phyloP scores from a whole-genome alignment of 2,113 vertebrate species.

The Phrynocephalus versicolor region DNA sequence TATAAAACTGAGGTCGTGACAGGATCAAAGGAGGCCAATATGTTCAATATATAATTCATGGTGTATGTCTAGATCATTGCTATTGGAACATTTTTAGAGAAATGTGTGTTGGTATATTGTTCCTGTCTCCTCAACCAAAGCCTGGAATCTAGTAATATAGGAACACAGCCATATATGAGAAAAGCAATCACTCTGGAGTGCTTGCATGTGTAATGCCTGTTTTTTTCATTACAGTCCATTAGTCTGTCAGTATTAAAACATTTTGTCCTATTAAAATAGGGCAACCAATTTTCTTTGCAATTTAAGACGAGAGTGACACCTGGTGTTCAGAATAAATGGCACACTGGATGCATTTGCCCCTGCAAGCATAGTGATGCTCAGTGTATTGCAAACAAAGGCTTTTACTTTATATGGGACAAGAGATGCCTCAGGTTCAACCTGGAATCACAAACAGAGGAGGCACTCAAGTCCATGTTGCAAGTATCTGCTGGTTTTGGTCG shows the following conservation, averaged over 20 bases:
- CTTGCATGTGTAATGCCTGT: not conserved
- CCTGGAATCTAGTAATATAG: not conserved
- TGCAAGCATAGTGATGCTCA: too few relatives aligned
- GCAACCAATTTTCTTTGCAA: not conserved
- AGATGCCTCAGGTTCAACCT: too few relatives aligned
- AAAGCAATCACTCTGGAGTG: not conserved
- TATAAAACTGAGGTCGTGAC: not conserved
- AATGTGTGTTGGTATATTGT: not conserved
- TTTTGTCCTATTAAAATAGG: not conserved
- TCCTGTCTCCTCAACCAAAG: not conserved
- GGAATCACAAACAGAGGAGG: too few relatives aligned
- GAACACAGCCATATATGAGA: not conserved
- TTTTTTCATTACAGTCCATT: not conserved
- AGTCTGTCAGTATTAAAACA: not conserved
- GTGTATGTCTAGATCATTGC: not conserved
- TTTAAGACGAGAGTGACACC: conserved; percentile 52
- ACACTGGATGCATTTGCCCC: not conserved
- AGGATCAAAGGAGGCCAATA: not conserved
- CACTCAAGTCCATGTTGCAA: too few relatives aligned
- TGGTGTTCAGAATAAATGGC: conserved; percentile 32
- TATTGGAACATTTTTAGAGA: not conserved
- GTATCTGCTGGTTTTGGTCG: too few relatives aligned
- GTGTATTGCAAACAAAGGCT: too few relatives aligned
- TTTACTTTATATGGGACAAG: too few relatives aligned
- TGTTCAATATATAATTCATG: not conserved